Conservation (phyloP, 92 coral and sea anemone species). For the Nematostella vectensis region DNA sequence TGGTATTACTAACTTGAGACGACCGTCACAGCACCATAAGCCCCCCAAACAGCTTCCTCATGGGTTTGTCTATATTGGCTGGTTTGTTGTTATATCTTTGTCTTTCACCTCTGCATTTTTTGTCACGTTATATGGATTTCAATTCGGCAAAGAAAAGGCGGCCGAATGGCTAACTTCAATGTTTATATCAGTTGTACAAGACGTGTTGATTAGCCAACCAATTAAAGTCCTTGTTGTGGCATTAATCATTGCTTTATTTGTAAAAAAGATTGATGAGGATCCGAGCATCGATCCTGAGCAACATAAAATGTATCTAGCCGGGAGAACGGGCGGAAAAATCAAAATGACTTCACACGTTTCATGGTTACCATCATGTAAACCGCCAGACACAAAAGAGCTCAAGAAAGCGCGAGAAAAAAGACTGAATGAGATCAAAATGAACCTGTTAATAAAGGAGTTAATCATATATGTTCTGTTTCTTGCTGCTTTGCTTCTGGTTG, state of each 20-base stretch:
- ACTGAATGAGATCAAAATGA: conserved; percentile 66
- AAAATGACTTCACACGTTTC: neutral
- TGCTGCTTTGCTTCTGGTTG: conserved; percentile 53
- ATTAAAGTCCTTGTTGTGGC: conserved; percentile 52
- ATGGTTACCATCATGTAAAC: neutral
- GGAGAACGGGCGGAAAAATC: too few relatives aligned
- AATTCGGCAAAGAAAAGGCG: conserved; percentile 60
- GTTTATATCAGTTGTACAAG: conserved; percentile 49
- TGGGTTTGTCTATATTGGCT: conserved; percentile 59
- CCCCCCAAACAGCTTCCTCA: conserved; percentile 29
- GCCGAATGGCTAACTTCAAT: conserved; percentile 76
- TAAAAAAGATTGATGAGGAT: conserved; percentile 60
- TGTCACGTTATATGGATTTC: conserved; percentile 63
- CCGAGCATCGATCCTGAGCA: conserved; percentile 9
- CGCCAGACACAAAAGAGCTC: conserved; percentile 44
- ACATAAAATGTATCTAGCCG: neutral
- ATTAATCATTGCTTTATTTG: conserved; percentile 49
- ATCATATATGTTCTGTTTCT: conserved; percentile 64
- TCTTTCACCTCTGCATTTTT: conserved; percentile 61
- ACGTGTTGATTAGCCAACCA: conserved; percentile 61
- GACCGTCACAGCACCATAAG: neutral
- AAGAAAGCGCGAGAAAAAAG: conserved; percentile 42
- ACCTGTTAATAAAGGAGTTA: conserved; percentile 59
- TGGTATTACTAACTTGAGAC: neutral
- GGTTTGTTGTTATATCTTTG: conserved; percentile 43